Conservation (phyloP, 2,888 invertebrate genomes). For the Sinodicranocentrus sp. region DNA sequence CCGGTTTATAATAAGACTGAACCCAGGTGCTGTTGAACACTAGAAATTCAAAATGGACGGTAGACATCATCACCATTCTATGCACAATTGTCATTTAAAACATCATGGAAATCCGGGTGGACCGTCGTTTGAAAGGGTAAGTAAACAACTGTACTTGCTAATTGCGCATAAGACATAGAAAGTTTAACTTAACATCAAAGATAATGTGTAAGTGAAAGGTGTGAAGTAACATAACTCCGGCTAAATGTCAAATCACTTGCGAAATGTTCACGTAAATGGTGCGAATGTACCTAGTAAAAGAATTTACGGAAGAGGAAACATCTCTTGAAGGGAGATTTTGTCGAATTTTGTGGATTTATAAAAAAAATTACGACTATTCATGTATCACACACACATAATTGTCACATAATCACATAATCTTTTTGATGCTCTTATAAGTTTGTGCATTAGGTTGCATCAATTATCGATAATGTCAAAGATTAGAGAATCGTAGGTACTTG, state of each 20-base stretch:
- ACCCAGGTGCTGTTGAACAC: too few relatives aligned
- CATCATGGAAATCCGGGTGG: constrained; percentile 69
- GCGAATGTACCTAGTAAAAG: background rate
- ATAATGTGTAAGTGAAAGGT: background rate
- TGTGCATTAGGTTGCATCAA: too few relatives aligned
- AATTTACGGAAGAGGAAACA: background rate
- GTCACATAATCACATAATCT: too few relatives aligned
- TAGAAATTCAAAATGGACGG: constrained; percentile 56
- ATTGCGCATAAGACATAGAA: background rate
- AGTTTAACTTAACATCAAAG: background rate
- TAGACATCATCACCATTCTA: constrained; percentile 75
- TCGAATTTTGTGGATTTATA: too few relatives aligned
- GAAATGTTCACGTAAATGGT: too few relatives aligned
- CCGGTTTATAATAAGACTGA: too few relatives aligned
- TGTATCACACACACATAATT: too few relatives aligned
- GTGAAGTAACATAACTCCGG: background rate
- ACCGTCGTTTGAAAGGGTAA: constrained; percentile 74
- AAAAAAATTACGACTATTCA: too few relatives aligned
- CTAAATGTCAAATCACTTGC: background rate
- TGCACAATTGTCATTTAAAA: constrained; percentile 75
- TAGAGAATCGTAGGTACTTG: too few relatives aligned
- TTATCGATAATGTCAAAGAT: too few relatives aligned
- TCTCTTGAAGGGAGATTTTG: too few relatives aligned
- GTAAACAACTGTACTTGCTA: background rate
- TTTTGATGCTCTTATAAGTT: too few relatives aligned